Conservation (phyloP, 64 coral and sea anemone genomes). For the Montipora foliosa region DNA sequence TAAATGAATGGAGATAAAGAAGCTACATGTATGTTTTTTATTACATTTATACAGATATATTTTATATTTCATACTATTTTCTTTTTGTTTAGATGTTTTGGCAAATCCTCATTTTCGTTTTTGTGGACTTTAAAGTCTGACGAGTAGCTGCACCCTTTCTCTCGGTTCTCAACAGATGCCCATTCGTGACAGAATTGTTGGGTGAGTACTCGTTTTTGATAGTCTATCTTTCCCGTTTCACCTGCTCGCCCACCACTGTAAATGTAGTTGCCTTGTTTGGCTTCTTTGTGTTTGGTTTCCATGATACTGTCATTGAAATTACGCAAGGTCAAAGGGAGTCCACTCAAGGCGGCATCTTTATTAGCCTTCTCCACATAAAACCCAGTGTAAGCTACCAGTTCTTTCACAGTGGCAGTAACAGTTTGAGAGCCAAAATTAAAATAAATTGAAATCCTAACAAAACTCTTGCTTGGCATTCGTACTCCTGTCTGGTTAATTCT, state of each 20-base stretch:
- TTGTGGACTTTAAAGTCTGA: constrained; percentile 38
- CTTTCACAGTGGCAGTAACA: constrained; percentile 69
- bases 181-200: constrained; percentile 59
- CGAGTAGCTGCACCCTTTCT: constrained; percentile 30
- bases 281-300: constrained; percentile 56
- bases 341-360: constrained; percentile 39
- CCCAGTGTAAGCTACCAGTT: constrained; percentile 20
- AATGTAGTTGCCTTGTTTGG: constrained; percentile 38
- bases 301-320: constrained; percentile 57
- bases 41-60: constrained; percentile 9
- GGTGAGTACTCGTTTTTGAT: constrained; percentile 39
- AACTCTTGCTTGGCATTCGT: constrained; percentile 32
- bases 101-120: constrained; percentile 23
- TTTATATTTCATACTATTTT: constrained; percentile 42
- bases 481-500: not conserved
- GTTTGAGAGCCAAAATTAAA: too few species aligned
- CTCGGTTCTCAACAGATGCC: constrained; percentile 29
- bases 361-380: constrained; percentile 45
- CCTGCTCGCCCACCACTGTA: constrained; percentile 50
- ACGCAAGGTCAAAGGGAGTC: constrained; percentile 27
- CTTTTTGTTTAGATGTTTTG: constrained; percentile 39
- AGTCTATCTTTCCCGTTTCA: constrained; percentile 37
- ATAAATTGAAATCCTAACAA: constrained; percentile 55
- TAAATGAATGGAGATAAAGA: not conserved
- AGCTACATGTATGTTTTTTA: not conserved